Evolutionary conservation across 2,113 vertebrate genomes (phyloP).

Genomic region (Lampris incognitus): DNA sequence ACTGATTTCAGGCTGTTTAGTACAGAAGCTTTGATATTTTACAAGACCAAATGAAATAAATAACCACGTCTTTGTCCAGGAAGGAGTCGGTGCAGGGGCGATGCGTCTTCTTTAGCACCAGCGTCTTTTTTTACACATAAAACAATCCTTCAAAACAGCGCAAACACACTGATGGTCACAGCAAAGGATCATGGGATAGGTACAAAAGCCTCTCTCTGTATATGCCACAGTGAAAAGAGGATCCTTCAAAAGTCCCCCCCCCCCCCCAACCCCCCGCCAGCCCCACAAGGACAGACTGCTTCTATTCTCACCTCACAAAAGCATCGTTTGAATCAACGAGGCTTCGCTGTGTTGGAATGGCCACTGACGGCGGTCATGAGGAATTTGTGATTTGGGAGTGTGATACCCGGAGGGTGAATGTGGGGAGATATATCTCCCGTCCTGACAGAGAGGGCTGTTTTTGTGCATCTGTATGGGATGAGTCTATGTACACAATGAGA

Average conservation of each 20-base stretch:
- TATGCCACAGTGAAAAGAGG: slow-evolving; percentile 64
- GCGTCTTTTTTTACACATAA: slow-evolving; percentile 47
- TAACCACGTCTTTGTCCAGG: neutral
- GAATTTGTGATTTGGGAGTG: slow-evolving; percentile 69
- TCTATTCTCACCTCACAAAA: slow-evolving; percentile 74
- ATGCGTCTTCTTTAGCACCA: slow-evolving; percentile 8
- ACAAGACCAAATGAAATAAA: neutral
- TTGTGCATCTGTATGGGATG: slow-evolving; percentile 66
- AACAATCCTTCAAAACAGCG: slow-evolving; percentile 39
- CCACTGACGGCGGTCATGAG: slow-evolving; percentile 63
- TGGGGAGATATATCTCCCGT: slow-evolving; percentile 70
- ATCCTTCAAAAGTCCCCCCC: slow-evolving; percentile 45
- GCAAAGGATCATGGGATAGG: slow-evolving; percentile 51
- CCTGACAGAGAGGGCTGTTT: slow-evolving; percentile 57
- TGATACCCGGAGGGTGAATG: slow-evolving; percentile 70
- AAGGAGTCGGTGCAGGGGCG: neutral
- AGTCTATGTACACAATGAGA: slow-evolving; percentile 55
- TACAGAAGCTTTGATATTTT: neutral
- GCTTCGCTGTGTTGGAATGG: slow-evolving; percentile 67
- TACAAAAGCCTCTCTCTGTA: slow-evolving; percentile 61
- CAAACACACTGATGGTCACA: slow-evolving; percentile 16
- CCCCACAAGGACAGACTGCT: slow-evolving; percentile 66
- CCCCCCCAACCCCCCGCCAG: slow-evolving; percentile 25
- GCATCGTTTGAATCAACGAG: slow-evolving; percentile 74
- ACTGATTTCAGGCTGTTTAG: neutral